Percentiles rank a stretch among this genome's conserved stretches.
Conservation (phyloP, 2,888 invertebrate species). For the Toxonevra muliebris region DNA sequence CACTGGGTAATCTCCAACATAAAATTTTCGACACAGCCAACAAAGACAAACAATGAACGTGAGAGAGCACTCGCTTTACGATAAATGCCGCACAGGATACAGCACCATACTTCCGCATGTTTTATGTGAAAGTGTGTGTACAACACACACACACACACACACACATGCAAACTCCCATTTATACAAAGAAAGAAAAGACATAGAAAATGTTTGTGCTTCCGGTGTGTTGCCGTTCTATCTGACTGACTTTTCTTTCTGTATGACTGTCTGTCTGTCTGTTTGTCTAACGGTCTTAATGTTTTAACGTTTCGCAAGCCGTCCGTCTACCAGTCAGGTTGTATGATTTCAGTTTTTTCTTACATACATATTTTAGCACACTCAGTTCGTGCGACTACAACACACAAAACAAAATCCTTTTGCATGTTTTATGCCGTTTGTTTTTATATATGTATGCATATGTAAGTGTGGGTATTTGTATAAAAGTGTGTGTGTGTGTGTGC, state of each 20-base stretch:
- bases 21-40: constrained; percentile 23
- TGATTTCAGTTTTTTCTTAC: background rate
- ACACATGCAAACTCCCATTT: background rate
- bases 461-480: background rate
- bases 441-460: background rate
- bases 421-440: background rate
- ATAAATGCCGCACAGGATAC: too few species aligned
- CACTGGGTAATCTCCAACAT: background rate
- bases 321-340: too few species aligned
- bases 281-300: background rate
- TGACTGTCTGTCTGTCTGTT: background rate
- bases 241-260: too few species aligned
- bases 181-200: background rate
- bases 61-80: background rate
- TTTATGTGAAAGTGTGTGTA: too few species aligned
- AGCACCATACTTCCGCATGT: too few species aligned
- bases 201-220: constrained; percentile 8
- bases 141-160: background rate
- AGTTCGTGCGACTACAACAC: too few species aligned
- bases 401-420: too few species aligned
- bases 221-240: background rate
- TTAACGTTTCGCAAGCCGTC: too few species aligned
- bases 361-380: too few species aligned
- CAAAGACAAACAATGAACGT: background rate
- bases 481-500: background rate